Conservation (phyloP, 1,140 invertebrate species). For the Lordiphosa mommai region DNA sequence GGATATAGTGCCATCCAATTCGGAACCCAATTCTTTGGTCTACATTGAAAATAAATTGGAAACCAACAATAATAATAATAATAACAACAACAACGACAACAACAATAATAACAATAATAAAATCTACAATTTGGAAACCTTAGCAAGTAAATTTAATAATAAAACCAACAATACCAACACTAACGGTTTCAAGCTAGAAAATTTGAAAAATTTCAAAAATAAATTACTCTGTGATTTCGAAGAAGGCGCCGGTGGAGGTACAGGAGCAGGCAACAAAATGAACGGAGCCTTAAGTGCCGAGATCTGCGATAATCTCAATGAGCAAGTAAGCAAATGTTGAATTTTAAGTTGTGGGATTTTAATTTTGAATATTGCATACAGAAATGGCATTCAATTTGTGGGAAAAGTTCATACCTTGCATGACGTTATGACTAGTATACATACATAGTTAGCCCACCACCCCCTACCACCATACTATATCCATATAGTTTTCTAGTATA, state of each 20-base stretch:
- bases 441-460: too few species aligned
- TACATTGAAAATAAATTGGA: slow-evolving; percentile 75
- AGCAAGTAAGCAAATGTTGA: slow-evolving; percentile 71
- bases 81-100: slow-evolving; percentile 27
- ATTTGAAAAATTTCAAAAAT: slow-evolving; percentile 78
- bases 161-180: slow-evolving; percentile 78
- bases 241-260: slow-evolving; percentile 27
- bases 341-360: too few species aligned
- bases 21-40: slow-evolving; percentile 67
- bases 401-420: slow-evolving; percentile 30
- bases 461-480: not conserved
- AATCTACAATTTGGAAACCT: slow-evolving; percentile 64
- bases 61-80: slow-evolving; percentile 57
- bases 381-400: slow-evolving; percentile 2
- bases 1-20: slow-evolving; percentile 77
- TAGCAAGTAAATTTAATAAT: slow-evolving; percentile 74
- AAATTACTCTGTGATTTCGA: slow-evolving; percentile 78
- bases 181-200: slow-evolving; percentile 78
- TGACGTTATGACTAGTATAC: not conserved
- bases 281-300: slow-evolving; percentile 72
- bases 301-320: slow-evolving; percentile 78
- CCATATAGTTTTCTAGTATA: slow-evolving; percentile 1
- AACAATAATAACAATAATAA: slow-evolving; percentile 53
- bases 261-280: slow-evolving; percentile 55
- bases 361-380: slow-evolving; percentile 9